Conservation (phyloP, 2,797 vertebrate genomes). For the Rhinophrynus dorsalis region DNA sequence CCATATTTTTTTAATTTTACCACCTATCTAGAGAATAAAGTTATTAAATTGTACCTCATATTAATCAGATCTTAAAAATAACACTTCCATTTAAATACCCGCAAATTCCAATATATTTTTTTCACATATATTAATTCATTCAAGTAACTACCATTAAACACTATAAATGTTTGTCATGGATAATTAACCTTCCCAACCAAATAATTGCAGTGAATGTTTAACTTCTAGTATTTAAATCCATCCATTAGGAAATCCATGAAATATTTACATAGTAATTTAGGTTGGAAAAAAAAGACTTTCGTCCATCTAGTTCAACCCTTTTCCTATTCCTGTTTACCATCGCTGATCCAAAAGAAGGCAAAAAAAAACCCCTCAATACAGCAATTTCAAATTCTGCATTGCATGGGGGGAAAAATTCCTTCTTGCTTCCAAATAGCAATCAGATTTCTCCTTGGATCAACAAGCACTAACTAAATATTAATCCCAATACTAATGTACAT, state of each 20-base stretch:
- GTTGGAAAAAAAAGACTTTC: no score
- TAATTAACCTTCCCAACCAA: slow-evolving; percentile 15
- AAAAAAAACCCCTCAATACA: no score
- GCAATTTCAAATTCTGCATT: no score
- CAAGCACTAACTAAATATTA: no score
- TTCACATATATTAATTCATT: slow-evolving; percentile 12
- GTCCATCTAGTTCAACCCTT: no score
- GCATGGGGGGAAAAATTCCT: no score
- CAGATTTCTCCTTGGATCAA: no score
- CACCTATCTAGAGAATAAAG: slow-evolving; percentile 40
- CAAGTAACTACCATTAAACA: slow-evolving; percentile 1
- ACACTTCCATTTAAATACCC: slow-evolving; percentile 37
- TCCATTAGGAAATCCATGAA: background rate
- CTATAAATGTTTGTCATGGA: slow-evolving; percentile 4
- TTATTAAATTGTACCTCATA: slow-evolving; percentile 35
- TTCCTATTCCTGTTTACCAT: no score
- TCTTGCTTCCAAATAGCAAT: no score
- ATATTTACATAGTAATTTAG: no score
- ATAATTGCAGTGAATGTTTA: background rate
- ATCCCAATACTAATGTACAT: no score
- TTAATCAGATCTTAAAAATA: slow-evolving; percentile 44
- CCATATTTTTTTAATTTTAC: slow-evolving; percentile 43
- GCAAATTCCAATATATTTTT: slow-evolving; percentile 20
- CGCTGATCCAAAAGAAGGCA: no score
- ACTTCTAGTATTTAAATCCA: background rate